phyloP scores from a whole-genome alignment of 2,797 vertebrate species.

The Mastacembelus armatus region DNA sequence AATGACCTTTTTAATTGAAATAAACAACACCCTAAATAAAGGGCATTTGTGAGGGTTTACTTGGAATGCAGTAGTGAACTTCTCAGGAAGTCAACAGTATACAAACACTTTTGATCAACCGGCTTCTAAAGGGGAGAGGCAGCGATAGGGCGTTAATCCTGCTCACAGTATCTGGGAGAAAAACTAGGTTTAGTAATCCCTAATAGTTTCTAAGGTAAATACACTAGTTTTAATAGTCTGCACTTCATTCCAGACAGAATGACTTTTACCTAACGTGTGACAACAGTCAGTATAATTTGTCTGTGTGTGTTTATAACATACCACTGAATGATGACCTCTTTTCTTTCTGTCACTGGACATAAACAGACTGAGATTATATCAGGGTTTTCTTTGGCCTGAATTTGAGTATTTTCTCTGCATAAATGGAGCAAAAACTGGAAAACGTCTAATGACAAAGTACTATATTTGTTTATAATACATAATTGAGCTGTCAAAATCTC shows the following conservation, averaged over 20 bases:
- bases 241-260: not conserved
- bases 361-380: not conserved
- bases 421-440: not conserved
- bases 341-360: not conserved
- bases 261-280: conserved; percentile 2
- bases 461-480: not conserved
- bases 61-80: not conserved
- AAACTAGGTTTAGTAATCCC: not conserved
- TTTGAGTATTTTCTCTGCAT: not conserved
- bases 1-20: conserved; percentile 3
- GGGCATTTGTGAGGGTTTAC: not conserved
- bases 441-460: not conserved
- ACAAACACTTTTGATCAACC: conserved; percentile 2
- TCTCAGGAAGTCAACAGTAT: not conserved
- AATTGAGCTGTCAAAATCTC: not conserved
- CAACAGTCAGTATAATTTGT: not conserved
- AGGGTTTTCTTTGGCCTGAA: not conserved
- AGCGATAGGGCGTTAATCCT: not conserved
- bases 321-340: not conserved
- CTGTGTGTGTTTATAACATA: not conserved
- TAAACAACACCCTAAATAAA: conserved; percentile 11
- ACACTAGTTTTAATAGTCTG: conserved; percentile 1
- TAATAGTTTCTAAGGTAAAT: not conserved
- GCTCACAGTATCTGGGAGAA: not conserved
- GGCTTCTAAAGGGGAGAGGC: not conserved